Conservation (phyloP, 1,140 invertebrate species). For the Drosophila watanabei region DNA sequence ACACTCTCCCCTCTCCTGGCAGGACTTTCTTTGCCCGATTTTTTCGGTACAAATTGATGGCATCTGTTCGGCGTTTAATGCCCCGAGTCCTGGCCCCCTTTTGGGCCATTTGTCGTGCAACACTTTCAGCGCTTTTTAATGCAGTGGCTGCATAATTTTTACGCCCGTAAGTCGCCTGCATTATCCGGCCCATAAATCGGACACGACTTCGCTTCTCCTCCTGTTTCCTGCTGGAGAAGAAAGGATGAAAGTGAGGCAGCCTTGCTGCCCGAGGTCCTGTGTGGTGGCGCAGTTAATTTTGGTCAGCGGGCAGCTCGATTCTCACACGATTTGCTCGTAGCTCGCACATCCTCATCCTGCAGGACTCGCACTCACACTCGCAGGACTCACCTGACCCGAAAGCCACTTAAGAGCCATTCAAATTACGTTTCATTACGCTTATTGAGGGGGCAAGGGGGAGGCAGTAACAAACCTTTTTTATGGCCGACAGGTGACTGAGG, state of each 20-base stretch:
- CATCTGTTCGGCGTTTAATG: slow-evolving; percentile 79
- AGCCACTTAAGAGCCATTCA: slow-evolving; percentile 79
- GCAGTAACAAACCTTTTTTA: slow-evolving; percentile 31
- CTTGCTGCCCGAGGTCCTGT: too few species aligned
- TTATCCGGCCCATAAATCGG: slow-evolving; percentile 78
- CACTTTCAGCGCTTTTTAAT: slow-evolving; percentile 71
- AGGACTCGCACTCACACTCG: too few species aligned
- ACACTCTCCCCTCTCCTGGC: not conserved
- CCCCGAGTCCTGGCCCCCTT: slow-evolving; percentile 28
- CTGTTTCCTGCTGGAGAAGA: not conserved
- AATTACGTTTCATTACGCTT: slow-evolving; percentile 80
- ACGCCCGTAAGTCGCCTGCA: slow-evolving; percentile 79
- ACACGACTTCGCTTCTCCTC: slow-evolving; percentile 26
- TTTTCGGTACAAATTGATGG: slow-evolving; percentile 74
- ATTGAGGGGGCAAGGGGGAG: slow-evolving; percentile 44
- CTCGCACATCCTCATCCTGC: not conserved
- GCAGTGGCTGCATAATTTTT: slow-evolving; percentile 79
- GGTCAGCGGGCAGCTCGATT: slow-evolving; percentile 63
- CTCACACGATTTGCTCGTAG: slow-evolving; percentile 61
- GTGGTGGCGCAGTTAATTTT: slow-evolving; percentile 74
- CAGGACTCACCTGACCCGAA: slow-evolving; percentile 37
- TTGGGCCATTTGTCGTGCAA: slow-evolving; percentile 53
- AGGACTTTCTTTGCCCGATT: too few species aligned
- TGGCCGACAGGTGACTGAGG: not conserved
- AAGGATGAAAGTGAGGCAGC: not conserved